Conservation (phyloP, 1,140 invertebrate genomes). For the Archegozetes longisetosus region DNA sequence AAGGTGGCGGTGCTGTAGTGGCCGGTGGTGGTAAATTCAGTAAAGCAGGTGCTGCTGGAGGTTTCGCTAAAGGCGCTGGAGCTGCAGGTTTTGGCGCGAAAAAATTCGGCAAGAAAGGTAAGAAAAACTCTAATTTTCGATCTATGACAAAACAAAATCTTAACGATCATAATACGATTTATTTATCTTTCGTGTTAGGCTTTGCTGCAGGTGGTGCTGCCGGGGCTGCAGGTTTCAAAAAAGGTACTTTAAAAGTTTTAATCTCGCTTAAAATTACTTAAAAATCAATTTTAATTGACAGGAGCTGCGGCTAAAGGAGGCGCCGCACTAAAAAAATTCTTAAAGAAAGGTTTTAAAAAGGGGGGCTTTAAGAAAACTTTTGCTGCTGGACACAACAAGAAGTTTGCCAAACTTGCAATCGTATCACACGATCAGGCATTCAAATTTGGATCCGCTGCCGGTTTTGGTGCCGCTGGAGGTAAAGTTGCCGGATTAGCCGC, state of each 20-base stretch:
- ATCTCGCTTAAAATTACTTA: too few relatives aligned
- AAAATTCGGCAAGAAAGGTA: background rate
- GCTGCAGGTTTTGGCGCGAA: background rate
- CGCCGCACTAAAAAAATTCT: background rate
- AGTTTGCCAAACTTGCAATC: background rate
- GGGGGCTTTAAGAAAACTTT: background rate
- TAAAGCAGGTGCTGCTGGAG: background rate
- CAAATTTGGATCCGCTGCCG: background rate
- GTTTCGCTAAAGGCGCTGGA: background rate
- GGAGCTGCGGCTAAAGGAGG: background rate
- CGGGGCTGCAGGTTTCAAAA: background rate
- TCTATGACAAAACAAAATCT: background rate
- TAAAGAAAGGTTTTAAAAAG: background rate
- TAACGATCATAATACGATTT: background rate
- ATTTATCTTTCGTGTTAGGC: background rate
- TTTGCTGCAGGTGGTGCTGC: background rate
- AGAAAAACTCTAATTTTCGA: background rate
- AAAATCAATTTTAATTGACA: too few relatives aligned
- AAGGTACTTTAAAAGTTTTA: background rate
- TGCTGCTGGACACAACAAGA: background rate
- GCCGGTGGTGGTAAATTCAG: background rate
- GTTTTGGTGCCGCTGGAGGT: background rate
- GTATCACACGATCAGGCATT: background rate
- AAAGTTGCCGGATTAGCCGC: background rate
- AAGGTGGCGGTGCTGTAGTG: background rate